Conservation (phyloP, 53 echinoderm and acorn worm genomes). For the Astropecten irregularis region DNA sequence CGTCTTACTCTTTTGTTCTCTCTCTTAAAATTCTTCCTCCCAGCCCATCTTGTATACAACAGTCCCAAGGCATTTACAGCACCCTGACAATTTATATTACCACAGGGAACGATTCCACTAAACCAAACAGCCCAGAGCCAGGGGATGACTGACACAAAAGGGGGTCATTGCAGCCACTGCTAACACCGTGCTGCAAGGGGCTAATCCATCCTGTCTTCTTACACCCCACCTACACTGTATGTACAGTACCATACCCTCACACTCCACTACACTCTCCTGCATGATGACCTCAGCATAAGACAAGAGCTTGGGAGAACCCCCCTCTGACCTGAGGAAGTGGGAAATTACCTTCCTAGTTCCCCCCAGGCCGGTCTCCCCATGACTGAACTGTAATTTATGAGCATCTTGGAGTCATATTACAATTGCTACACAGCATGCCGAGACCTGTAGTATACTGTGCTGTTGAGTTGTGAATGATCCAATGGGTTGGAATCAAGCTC, state of each 20-base stretch:
- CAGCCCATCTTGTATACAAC: no score
- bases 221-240: no score
- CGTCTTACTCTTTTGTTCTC: no score
- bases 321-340: slow-evolving; percentile 40
- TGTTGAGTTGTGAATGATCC: no score
- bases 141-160: slow-evolving; percentile 47
- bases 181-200: neutral
- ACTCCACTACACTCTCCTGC: no score
- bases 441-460: no score
- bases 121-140: slow-evolving; percentile 12
- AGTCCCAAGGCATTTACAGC: no score
- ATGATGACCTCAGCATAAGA: slow-evolving; percentile 20
- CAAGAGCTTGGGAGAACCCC: no score
- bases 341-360: slow-evolving; percentile 24
- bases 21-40: no score
- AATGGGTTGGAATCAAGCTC: no score
- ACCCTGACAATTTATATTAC: slow-evolving; percentile 1
- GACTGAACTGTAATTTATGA: slow-evolving; percentile 33
- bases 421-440: no score
- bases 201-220: slow-evolving; percentile 32
- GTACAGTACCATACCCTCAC: no score
- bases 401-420: slow-evolving; percentile 9
- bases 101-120: slow-evolving; percentile 27
- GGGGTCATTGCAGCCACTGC: neutral
- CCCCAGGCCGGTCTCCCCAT: slow-evolving; percentile 26